These are phyloP conservation scores for Xiphophorus maculatus DNA, from an alignment of 2,113 vertebrate genomes.

Conservation along the genomic window DNA sequence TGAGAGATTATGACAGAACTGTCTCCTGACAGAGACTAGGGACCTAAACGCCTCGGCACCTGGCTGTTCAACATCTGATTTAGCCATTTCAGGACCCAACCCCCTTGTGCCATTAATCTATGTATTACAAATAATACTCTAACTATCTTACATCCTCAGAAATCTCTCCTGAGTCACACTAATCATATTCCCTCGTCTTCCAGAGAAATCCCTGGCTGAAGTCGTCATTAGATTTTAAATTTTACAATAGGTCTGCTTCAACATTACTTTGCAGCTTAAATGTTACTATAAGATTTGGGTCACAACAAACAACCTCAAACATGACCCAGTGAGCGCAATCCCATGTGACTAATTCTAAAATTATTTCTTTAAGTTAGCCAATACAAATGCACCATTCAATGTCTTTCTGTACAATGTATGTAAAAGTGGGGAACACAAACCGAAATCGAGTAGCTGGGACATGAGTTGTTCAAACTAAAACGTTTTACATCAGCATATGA, in stretches of 20 bases:
- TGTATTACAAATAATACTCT: neutral
- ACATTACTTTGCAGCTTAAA: too few species aligned
- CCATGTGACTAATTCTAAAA: neutral
- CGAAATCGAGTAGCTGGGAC: neutral
- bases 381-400: neutral
- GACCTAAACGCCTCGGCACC: neutral
- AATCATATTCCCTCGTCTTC: too few species aligned
- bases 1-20: neutral
- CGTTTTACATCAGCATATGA: neutral
- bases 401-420: neutral
- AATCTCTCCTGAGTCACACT: neutral
- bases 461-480: neutral
- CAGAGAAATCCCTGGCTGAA: too few species aligned
- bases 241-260: too few species aligned
- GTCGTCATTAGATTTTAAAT: too few species aligned
- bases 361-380: neutral
- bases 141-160: neutral
- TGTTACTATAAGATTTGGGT: too few species aligned
- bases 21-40: neutral
- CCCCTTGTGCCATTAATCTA: neutral
- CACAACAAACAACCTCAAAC: too few species aligned
- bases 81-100: neutral
- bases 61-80: neutral
- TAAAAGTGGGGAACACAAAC: neutral
- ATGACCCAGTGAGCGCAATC: too few species aligned